Base-by-base conservation (phyloP, 1,140 invertebrate species). In the Aphis gossypii region DNA sequence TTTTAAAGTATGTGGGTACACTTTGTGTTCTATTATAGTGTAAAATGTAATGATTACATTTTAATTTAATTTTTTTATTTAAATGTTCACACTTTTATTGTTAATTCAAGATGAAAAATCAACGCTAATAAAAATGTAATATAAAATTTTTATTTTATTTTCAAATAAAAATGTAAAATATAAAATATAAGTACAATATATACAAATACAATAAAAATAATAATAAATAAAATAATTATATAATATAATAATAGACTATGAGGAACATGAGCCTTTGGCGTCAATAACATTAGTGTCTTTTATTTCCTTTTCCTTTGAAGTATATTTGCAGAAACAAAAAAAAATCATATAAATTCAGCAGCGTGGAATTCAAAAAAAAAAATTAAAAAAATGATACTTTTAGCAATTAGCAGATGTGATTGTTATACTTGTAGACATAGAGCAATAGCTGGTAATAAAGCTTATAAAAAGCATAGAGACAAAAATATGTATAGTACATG, bases 231-330 rank as follows among this genome's bases (percentile, higher is more conserved):
- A 90, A 82, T 92, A 92, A n/a, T 76, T 48, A 82, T 89, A 89
- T 54, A 88, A 51, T 60, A 93, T 51, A 84, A 86, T 83, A 83
- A 93, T 84, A 92, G 82, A 92, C 91, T 93, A 93, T 84, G n/a
- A 93, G 91, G 91, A 93, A 93, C 91, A 30, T 84, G 91, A 83
- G 91, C 91, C 68, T 93, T 93, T 93, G 76, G 76, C 91, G 35
- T 93, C 44, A 93, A 83, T 93, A 93, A 93, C 48, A 93, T 76
- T 83, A 84, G 68, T 93, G 76, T 93, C 48, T 84, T 84, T 93
- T 91, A 48, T 35, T 54, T 84, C 14, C 3, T 83, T 82, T 83
- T 92, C 14, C 20, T 54, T 83, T 18, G 35, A 82, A 68, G 48
- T 35, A 48, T 14, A 23, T 35, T 54, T 51, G 21, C 38, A 14